phyloP scores from a whole-genome alignment of 2,797 vertebrate genomes.

The Chelidonichthys spinosus region DNA sequence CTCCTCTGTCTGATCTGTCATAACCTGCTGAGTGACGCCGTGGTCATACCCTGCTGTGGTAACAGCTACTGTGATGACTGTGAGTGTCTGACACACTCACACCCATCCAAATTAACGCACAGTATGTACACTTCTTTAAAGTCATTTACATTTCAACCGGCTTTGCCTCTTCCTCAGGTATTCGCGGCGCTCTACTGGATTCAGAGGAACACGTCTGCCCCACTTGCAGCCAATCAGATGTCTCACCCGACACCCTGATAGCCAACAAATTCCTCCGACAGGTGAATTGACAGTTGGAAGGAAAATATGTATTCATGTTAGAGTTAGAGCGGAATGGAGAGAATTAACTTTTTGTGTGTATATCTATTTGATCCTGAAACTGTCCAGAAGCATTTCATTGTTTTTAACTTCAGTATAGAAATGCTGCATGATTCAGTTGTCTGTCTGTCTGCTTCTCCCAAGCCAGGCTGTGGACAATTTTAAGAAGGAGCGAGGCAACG shows the following conservation, averaged over 20 bases:
- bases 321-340: not conserved
- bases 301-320: not conserved
- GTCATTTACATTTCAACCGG: not conserved
- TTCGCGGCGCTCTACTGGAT: conserved; percentile 92
- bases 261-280: conserved; percentile 98
- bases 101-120: not conserved
- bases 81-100: conserved; percentile 78
- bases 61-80: conserved; percentile 99
- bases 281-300: conserved; percentile 77
- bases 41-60: conserved; percentile 97
- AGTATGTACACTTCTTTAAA: not conserved
- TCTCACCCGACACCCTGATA: conserved; percentile 94
- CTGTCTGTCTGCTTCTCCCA: not conserved
- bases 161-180: conserved; percentile 82
- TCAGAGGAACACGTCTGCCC: conserved; percentile 96
- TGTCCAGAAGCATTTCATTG: not conserved
- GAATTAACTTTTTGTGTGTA: not conserved
- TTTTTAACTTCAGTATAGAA: not conserved
- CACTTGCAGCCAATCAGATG: conserved; percentile 91
- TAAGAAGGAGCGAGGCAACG: conserved; percentile 91
- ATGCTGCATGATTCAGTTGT: not conserved
- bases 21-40: conserved; percentile 94
- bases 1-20: conserved; percentile 95
- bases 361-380: not conserved
- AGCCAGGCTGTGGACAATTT: conserved; percentile 95